A percentile compares a stretch with the other conserved stretches of the same genome.
Evolutionary conservation across 2,888 invertebrate species (phyloP).

Genomic region (Apodemia duryi): DNA sequence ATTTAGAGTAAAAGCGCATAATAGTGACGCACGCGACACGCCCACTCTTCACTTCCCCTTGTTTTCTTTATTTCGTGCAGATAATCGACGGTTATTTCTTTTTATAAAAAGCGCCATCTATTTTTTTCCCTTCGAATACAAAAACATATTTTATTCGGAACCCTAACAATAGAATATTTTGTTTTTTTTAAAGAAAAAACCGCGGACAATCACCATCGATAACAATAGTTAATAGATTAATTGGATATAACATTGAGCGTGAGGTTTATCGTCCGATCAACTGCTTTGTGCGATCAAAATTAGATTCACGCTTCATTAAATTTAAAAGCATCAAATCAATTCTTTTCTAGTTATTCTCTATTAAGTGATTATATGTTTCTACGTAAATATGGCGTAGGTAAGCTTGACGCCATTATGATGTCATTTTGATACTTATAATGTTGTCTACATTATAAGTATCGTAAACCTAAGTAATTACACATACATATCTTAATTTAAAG

Average conservation of each 20-base stretch:
- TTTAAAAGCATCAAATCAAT: slow-evolving; percentile 25
- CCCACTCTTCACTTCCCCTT: too few species aligned
- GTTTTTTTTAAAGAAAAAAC: background rate
- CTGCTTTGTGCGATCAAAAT: slow-evolving; percentile 27
- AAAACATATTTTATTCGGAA: background rate
- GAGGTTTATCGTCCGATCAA: slow-evolving; percentile 7
- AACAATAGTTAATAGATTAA: slow-evolving; percentile 19
- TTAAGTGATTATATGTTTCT: slow-evolving; percentile 10
- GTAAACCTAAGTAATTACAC: too few species aligned
- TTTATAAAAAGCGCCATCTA: too few species aligned
- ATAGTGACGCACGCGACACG: too few species aligned
- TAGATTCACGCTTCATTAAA: slow-evolving; percentile 31
- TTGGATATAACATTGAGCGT: background rate
- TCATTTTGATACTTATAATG: background rate
- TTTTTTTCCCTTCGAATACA: too few species aligned
- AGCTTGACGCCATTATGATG: background rate
- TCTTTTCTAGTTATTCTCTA: slow-evolving; percentile 2
- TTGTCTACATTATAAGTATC: too few species aligned
- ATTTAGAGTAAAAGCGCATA: too few species aligned
- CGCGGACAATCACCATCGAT: slow-evolving; percentile 7
- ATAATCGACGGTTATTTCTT: too few species aligned
- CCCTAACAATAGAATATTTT: background rate
- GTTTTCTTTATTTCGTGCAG: too few species aligned
- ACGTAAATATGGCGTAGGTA: background rate
- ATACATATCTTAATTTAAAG: too few species aligned